These are phyloP conservation scores for Cryptoprocta ferox DNA, from an alignment of 2,797 vertebrate genomes.

Conservation along the genomic window DNA sequence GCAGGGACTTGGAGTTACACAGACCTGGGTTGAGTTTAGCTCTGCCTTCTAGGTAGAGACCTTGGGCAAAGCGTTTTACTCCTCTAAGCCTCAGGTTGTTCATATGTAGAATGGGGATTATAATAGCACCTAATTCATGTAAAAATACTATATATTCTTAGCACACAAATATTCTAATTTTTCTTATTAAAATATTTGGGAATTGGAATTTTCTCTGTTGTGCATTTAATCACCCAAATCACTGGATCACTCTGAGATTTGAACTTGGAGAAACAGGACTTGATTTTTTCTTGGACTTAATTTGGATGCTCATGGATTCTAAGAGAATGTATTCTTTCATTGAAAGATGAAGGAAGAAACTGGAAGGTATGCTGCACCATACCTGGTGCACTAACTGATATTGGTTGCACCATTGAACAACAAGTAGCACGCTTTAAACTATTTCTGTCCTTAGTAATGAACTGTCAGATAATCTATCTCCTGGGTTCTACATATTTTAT, in stretches of 20 bases:
- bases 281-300: constrained; percentile 40
- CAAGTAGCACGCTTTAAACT: not conserved
- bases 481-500: not conserved
- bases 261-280: constrained; percentile 37
- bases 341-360: constrained; percentile 41
- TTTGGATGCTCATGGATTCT: constrained; percentile 12
- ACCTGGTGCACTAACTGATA: no score
- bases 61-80: not conserved
- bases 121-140: not conserved
- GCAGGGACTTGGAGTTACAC: not conserved
- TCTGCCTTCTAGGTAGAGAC: not conserved
- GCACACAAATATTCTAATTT: not conserved
- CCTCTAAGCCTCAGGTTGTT: not conserved
- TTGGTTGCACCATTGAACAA: not conserved
- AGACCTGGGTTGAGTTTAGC: not conserved
- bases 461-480: not conserved
- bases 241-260: not conserved
- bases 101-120: not conserved
- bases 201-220: constrained; percentile 29
- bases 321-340: not conserved
- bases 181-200: constrained; percentile 42
- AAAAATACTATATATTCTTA: constrained; percentile 24
- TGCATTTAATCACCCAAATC: constrained; percentile 15
- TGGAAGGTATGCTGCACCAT: not conserved
- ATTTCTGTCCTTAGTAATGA: constrained; percentile 14